Conservation (phyloP, 2,113 vertebrate species). For the Rhizomys pruinosus region DNA sequence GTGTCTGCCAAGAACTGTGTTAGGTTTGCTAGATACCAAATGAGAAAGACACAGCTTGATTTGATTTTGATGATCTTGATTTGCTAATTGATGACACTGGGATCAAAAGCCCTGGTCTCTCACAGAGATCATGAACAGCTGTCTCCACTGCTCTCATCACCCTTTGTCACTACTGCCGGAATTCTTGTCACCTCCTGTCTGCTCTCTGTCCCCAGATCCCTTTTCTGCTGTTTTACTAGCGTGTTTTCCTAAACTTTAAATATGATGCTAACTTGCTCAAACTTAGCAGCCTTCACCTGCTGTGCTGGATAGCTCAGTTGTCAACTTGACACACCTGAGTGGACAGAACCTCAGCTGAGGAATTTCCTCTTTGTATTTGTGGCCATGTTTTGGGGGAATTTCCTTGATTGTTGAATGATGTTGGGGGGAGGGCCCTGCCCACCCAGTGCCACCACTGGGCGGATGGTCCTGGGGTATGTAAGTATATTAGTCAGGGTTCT, state of each 20-base stretch:
- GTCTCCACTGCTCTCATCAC: rapidly evolving
- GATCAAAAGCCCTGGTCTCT: background rate
- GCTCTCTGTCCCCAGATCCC: background rate
- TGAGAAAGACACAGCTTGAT: background rate
- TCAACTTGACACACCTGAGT: too few relatives aligned
- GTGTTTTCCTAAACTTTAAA: background rate
- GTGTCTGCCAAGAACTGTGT: background rate
- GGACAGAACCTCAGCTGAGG: too few relatives aligned
- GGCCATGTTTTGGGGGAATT: too few relatives aligned
- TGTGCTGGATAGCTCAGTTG: too few relatives aligned
- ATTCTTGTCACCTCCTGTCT: background rate
- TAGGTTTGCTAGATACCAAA: background rate
- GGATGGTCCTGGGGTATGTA: too few relatives aligned
- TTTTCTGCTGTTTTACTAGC: background rate
- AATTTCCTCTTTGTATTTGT: too few relatives aligned
- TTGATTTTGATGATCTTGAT: constrained; percentile 2
- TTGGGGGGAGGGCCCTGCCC: too few relatives aligned
- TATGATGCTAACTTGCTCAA: background rate
- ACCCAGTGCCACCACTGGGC: too few relatives aligned
- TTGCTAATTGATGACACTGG: background rate
- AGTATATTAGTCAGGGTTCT: too few relatives aligned
- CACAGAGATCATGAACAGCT: background rate
- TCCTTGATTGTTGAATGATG: too few relatives aligned
- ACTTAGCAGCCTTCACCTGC: background rate
- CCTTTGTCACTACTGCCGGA: background rate